These are phyloP conservation scores for Watsonalla binaria DNA, from an alignment of 2,888 invertebrate species.

Conservation along the genomic window DNA sequence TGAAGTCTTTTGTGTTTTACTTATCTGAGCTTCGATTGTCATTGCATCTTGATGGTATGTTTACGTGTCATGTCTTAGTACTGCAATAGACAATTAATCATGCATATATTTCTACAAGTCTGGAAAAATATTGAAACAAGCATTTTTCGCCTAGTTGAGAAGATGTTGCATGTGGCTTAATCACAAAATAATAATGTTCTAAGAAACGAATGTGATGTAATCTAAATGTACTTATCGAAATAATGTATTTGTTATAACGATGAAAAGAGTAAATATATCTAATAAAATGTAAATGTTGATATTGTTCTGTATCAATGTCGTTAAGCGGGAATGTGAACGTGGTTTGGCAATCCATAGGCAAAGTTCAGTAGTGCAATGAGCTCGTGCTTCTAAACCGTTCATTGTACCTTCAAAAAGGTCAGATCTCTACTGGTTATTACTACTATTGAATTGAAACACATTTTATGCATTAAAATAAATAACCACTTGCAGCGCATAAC, in stretches of 20 bases:
- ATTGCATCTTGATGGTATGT: neutral
- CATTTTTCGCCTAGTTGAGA: too few species aligned
- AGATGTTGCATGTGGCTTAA: too few species aligned
- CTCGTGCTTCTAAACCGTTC: conserved; percentile 53
- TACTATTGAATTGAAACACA: conserved; percentile 4
- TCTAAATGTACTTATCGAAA: neutral
- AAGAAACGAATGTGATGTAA: too few species aligned
- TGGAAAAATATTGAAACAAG: too few species aligned
- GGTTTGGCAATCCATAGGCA: conserved; percentile 58
- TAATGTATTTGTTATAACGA: conserved; percentile 19
- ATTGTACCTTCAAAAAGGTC: conserved; percentile 63
- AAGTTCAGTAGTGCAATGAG: conserved; percentile 69
- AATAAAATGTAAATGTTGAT: conserved; percentile 28
- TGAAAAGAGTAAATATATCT: conserved; percentile 27
- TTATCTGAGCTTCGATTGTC: conserved; percentile 15
- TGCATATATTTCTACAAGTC: neutral
- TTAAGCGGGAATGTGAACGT: conserved; percentile 43
- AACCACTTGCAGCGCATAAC: neutral
- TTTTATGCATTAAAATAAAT: neutral
- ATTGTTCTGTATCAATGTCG: conserved; percentile 32
- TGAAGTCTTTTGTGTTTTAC: conserved; percentile 8
- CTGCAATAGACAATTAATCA: neutral
- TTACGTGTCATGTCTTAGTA: neutral
- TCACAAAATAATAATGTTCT: too few species aligned
- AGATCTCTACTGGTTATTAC: conserved; percentile 42